Evolutionary conservation across 2,797 vertebrate species (phyloP).

Genomic region (Pseudotriccus pelzelni): DNA sequence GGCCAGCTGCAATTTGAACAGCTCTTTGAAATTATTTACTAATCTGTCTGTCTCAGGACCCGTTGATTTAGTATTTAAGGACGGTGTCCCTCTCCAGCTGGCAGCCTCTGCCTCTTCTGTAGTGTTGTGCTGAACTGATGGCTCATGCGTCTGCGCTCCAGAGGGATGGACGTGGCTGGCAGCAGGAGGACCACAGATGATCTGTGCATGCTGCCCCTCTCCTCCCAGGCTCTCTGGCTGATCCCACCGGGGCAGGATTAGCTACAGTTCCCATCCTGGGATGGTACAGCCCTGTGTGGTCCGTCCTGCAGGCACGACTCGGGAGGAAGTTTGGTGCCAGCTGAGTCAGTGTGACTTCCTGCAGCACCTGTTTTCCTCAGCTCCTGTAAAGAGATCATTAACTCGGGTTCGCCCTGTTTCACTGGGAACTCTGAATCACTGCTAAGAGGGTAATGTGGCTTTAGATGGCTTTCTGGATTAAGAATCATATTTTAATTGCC

Average conservation of each 20-base stretch:
- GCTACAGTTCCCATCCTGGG: background rate
- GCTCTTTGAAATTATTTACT: background rate
- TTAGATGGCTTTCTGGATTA: conserved; percentile 21
- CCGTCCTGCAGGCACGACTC: background rate
- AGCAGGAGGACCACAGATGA: background rate
- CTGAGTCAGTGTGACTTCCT: conserved; percentile 41
- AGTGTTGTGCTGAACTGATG: background rate
- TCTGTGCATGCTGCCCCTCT: rapidly evolving
- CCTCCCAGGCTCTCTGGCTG: background rate
- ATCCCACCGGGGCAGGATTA: background rate
- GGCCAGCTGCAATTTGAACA: background rate
- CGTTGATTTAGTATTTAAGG: background rate
- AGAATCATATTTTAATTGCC: conserved; percentile 25
- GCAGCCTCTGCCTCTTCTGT: background rate
- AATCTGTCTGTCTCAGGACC: background rate
- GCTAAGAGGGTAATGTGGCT: background rate
- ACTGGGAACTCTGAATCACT: conserved; percentile 4
- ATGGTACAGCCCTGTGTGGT: rapidly evolving
- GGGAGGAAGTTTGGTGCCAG: background rate
- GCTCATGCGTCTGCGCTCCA: rapidly evolving
- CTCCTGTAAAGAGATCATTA: background rate
- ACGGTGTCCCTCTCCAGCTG: background rate
- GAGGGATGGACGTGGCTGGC: background rate
- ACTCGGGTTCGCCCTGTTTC: background rate
- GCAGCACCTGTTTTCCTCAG: conserved; percentile 33